phyloP scores from a whole-genome alignment of 2,797 vertebrate species.

The Sebastes nivosus region DNA sequence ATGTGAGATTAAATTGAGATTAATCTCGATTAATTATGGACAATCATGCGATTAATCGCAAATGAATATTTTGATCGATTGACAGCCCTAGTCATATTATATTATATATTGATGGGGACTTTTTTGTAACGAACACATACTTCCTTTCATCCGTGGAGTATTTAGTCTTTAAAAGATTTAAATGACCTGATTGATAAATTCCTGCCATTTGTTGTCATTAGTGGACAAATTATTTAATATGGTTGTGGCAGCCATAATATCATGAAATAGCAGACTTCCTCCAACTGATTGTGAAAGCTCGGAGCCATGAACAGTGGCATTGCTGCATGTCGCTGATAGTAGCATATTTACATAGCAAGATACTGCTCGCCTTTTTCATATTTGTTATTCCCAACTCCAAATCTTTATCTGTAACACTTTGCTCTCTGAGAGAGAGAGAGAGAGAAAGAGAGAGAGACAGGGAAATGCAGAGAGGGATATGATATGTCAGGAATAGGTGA shows the following conservation, averaged over 20 bases:
- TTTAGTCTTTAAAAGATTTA: background rate
- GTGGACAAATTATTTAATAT: background rate
- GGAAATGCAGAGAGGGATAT: slow-evolving; percentile 5
- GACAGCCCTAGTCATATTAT: no score
- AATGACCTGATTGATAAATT: background rate
- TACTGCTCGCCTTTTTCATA: background rate
- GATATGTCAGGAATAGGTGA: slow-evolving; percentile 4
- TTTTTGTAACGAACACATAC: background rate
- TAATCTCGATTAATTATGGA: no score
- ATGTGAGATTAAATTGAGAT: no score
- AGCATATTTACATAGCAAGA: background rate
- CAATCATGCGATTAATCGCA: no score
- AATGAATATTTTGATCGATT: no score
- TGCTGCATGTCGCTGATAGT: slow-evolving; percentile 12
- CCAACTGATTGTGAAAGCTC: background rate
- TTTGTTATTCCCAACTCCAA: slow-evolving; percentile 15
- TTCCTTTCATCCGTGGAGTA: background rate
- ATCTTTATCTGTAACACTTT: slow-evolving; percentile 30
- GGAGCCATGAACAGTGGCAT: background rate
- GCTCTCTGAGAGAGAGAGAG: slow-evolving; percentile 1
- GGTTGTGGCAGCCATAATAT: background rate
- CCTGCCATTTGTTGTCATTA: background rate
- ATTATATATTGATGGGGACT: background rate
- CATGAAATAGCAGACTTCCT: background rate
- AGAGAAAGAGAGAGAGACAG: background rate